phyloP scores from a whole-genome alignment of 2,797 vertebrate genomes.

The Molossus alvarezi region DNA sequence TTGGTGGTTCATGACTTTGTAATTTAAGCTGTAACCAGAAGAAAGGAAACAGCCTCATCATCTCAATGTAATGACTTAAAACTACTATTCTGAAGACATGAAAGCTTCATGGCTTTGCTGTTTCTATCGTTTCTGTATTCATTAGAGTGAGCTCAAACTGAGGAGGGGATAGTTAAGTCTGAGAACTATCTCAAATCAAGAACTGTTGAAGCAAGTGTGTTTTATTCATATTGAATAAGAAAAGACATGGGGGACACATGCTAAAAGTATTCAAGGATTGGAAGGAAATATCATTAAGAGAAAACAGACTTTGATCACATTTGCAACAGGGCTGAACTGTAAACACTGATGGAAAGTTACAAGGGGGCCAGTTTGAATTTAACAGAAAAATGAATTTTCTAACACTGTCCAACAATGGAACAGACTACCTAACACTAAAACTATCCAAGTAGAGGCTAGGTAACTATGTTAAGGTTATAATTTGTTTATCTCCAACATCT shows the following conservation, averaged over 20 bases:
- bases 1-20: constrained; percentile 75
- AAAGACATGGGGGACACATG: constrained; percentile 34
- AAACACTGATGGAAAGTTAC: constrained; percentile 15
- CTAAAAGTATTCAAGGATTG: constrained; percentile 63
- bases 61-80: constrained; percentile 78
- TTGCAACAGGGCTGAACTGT: constrained; percentile 4
- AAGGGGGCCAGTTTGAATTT: neutral
- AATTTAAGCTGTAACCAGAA: constrained; percentile 75
- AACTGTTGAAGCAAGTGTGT: constrained; percentile 60
- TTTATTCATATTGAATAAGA: constrained; percentile 55
- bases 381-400: constrained; percentile 66
- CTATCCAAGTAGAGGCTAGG: neutral
- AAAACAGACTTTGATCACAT: constrained; percentile 29
- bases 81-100: neutral
- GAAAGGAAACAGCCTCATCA: constrained; percentile 13
- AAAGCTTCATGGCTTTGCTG: neutral
- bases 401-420: neutral
- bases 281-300: constrained; percentile 53
- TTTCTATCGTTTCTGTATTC: constrained; percentile 45
- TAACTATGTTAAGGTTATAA: neutral
- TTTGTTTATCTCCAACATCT: constrained; percentile 28
- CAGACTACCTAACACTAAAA: neutral
- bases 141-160: constrained; percentile 17
- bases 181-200: constrained; percentile 49
- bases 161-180: neutral